Conservation (phyloP, 2,888 invertebrate species). For the Eubasilissa splendida region DNA sequence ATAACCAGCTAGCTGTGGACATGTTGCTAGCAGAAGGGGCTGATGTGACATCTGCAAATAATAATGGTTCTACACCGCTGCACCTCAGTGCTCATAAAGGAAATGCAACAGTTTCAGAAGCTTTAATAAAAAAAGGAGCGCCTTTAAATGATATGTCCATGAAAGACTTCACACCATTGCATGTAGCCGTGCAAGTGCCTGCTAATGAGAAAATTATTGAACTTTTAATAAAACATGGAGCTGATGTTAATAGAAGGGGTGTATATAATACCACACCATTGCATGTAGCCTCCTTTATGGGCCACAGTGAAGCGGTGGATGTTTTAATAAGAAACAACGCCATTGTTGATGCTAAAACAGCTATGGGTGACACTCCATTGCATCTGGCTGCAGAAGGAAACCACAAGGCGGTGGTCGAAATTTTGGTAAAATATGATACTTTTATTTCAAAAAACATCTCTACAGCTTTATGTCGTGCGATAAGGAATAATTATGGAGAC, state of each 20-base stretch:
- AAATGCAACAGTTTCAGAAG: not conserved
- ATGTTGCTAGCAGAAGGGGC: slow-evolving; percentile 5
- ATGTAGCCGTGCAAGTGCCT: not conserved
- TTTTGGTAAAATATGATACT: not conserved
- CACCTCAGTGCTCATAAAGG: not conserved
- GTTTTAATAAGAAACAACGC: not conserved
- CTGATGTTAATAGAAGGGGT: slow-evolving; percentile 2
- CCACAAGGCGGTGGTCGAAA: not conserved
- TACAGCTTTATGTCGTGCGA: not conserved
- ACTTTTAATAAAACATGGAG: slow-evolving; percentile 22
- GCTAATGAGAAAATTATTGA: not conserved
- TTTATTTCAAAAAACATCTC: not conserved
- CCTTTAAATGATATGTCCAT: not conserved
- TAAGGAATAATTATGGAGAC: slow-evolving; percentile 1
- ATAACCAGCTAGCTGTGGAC: not conserved
- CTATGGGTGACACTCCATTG: not conserved
- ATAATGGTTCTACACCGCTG: not conserved
- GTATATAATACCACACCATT: not conserved
- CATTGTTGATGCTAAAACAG: not conserved
- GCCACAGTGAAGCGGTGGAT: not conserved
- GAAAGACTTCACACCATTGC: slow-evolving; percentile 8
- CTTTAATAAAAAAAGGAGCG: slow-evolving; percentile 1
- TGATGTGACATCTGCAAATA: not conserved
- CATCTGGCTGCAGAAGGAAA: not conserved
- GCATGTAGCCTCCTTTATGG: not conserved